These are phyloP conservation scores for Brachystomella parvula DNA, from an alignment of 1,140 invertebrate genomes.

Conservation along the genomic window DNA sequence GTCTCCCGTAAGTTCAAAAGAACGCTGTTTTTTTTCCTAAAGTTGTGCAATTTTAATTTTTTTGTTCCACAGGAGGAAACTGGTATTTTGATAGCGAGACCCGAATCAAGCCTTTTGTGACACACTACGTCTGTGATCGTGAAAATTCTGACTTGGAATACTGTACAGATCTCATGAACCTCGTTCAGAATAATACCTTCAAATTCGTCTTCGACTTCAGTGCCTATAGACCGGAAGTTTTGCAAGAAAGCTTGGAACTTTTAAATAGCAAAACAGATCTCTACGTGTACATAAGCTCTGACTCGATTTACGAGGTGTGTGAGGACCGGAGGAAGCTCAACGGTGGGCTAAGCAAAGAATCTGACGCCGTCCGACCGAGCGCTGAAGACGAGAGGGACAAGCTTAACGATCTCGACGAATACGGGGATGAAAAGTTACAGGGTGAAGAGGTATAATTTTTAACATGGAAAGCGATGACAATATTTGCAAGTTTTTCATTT, in stretches of 20 bases:
- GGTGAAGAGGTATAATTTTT: conserved; percentile 44
- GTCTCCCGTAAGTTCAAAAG: conserved; percentile 41
- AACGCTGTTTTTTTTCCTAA: too few relatives aligned
- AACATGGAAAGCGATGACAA: background rate
- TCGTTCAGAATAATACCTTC: conserved; percentile 39
- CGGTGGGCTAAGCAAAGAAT: conserved; percentile 36
- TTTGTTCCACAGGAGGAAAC: conserved; percentile 40
- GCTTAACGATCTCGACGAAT: conserved; percentile 41
- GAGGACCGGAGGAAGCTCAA: conserved; percentile 22
- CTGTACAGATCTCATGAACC: conserved; percentile 41
- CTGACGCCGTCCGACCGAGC: conserved; percentile 43
- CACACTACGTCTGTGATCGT: conserved; percentile 42
- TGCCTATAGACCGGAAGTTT: conserved; percentile 43
- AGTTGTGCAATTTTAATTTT: background rate
- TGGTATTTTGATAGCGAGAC: conserved; percentile 47
- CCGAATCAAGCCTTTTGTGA: conserved; percentile 43
- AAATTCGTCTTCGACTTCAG: conserved; percentile 48
- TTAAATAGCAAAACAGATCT: conserved; percentile 40
- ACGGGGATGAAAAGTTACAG: conserved; percentile 45
- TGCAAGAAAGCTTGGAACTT: conserved; percentile 41
- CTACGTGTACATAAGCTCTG: conserved; percentile 48
- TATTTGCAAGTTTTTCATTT: background rate
- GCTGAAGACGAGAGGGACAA: conserved; percentile 37
- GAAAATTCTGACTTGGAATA: conserved; percentile 40
- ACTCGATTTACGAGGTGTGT: conserved; percentile 50